Evolutionary conservation across 2,888 invertebrate species (phyloP).

Genomic region (Volucella bombylans): DNA sequence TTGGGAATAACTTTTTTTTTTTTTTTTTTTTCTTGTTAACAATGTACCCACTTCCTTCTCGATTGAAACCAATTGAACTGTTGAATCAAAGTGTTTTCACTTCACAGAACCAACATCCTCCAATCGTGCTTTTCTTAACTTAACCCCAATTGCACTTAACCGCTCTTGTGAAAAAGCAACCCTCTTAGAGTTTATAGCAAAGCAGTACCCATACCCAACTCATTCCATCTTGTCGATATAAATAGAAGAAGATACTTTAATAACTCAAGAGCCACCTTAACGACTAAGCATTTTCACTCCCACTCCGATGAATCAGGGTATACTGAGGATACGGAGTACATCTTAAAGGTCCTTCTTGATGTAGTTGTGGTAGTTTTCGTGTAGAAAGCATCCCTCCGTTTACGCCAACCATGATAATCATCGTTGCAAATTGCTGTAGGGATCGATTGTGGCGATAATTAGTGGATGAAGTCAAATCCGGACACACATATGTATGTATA

Average conservation of each 20-base stretch:
- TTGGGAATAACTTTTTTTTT: not conserved
- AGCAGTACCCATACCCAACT: constrained; percentile 16
- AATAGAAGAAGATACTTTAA: constrained; percentile 48
- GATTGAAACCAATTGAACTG: constrained; percentile 63
- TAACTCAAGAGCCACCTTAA: constrained; percentile 53
- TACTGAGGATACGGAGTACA: constrained; percentile 14
- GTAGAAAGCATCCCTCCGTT: constrained; percentile 19
- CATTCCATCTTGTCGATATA: constrained; percentile 14
- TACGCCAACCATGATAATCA: not conserved
- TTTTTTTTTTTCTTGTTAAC: no score
- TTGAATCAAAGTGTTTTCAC: constrained; percentile 61
- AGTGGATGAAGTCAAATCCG: constrained; percentile 56
- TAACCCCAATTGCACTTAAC: constrained; percentile 65
- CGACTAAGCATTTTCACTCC: constrained; percentile 20
- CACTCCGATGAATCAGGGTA: constrained; percentile 22
- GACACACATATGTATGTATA: no score
- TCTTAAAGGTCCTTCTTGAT: constrained; percentile 23
- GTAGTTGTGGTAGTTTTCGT: constrained; percentile 31
- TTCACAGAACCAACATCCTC: constrained; percentile 54
- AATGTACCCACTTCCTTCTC: not conserved
- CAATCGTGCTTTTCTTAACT: constrained; percentile 54
- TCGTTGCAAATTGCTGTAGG: constrained; percentile 44
- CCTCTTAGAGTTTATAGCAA: constrained; percentile 53
- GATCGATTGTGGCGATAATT: constrained; percentile 63
- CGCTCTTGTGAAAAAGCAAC: constrained; percentile 25